A percentile compares a stretch with the other conserved stretches of the same genome.
phyloP scores from a whole-genome alignment of 2,888 invertebrate species.

The Mantis religiosa region DNA sequence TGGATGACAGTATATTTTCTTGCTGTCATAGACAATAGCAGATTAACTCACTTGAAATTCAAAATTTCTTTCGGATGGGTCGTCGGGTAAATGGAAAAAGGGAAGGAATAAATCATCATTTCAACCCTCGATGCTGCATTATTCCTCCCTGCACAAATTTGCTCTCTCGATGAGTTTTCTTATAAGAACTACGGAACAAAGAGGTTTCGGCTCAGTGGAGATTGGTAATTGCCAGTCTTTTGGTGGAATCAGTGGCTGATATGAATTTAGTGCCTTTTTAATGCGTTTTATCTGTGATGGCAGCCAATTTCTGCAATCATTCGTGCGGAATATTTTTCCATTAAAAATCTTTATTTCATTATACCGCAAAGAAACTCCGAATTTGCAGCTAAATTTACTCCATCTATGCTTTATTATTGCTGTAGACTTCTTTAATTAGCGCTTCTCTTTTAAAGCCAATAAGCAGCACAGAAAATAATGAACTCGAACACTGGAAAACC shows the following conservation, averaged over 20 bases:
- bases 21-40: too few species aligned
- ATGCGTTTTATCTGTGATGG: background rate
- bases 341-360: background rate
- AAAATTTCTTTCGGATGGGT: background rate
- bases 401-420: background rate
- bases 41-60: background rate
- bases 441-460: background rate
- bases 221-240: background rate
- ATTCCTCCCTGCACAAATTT: background rate
- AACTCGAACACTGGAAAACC: background rate
- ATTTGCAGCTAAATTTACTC: background rate
- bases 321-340: background rate
- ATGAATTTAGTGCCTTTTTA: background rate
- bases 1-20: too few species aligned
- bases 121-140: background rate
- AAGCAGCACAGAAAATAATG: background rate
- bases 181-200: background rate
- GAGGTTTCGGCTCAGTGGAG: background rate
- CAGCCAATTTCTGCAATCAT: background rate
- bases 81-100: background rate
- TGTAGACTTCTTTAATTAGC: background rate
- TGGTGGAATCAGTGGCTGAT: background rate
- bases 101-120: background rate
- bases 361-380: background rate
- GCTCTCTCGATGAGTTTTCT: background rate